Evolutionary conservation across 64 coral and sea anemone genomes (phyloP), one percentile per base, ranked within the genome.

Genomic region (Anthopleura sola): DNA sequence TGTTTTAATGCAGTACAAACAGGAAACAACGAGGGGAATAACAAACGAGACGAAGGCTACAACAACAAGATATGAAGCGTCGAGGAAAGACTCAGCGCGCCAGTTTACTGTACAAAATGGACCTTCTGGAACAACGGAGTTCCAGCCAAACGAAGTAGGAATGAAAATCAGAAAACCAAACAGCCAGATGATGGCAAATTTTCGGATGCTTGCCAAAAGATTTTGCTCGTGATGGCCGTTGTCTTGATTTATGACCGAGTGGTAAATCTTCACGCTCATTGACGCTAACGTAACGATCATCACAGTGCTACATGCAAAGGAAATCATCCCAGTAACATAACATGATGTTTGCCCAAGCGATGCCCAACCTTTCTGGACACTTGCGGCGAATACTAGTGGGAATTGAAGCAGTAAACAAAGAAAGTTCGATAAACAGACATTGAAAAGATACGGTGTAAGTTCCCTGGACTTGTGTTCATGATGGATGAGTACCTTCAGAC

Each of bases 241-340:
- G 12, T 79, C 76, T 48, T 20, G 34, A 6, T 34, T 21, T 8
- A 39, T 79, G 76, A 83, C 16, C 6, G 48, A 37, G 4, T 56
- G 82, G 82, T 54, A 83, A 38, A 83, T 49, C 13, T 56, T 83
- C 32, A 83, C 82, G 29, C 50, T 56, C 82, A 83, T 83, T 33
- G 19, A 83, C 26, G 82, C 32, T 58, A 83, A 37, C 1, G 82
- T 83, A 60, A 56, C 6, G 55, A 83, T 53, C 82, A 83, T 34
- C 10, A 83, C 51, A 6, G 55, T 83, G n/a, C 82, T 60, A 34
- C 28, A 56, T 2, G 55, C n/a, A 37, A 21, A 11, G 19, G 24
- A 54, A 19, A 51, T 83, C n/a, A 83, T 83, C 1, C 82, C 82
- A 57, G 28, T 14, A 6, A 83, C 47, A 49, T 83, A 83, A 24